phyloP scores from a whole-genome alignment of 2,113 vertebrate species.

The Anguilla japonica region DNA sequence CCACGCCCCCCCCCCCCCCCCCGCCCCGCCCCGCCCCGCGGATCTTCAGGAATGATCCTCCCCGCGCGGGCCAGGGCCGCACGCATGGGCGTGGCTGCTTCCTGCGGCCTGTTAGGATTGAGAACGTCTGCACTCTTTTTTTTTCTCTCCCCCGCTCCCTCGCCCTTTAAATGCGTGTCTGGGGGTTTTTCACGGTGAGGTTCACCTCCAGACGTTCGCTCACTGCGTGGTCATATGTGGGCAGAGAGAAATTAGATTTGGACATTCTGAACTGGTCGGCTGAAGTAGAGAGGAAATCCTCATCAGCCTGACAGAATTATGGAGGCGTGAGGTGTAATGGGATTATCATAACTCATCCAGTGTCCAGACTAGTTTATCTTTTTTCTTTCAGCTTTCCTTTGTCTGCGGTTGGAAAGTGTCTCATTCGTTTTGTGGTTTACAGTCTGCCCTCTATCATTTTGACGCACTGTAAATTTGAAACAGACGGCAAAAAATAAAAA shows the following conservation, averaged over 20 bases:
- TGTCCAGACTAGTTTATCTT: neutral
- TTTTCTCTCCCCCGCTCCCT: neutral
- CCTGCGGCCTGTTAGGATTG: neutral
- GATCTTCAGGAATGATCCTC: neutral
- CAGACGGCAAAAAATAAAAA: neutral
- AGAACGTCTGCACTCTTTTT: neutral
- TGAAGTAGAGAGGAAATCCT: neutral
- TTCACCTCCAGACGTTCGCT: slow-evolving; percentile 5
- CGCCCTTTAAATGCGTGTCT: neutral
- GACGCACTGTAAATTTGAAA: neutral
- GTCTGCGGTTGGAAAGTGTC: neutral
- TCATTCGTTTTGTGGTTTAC: neutral
- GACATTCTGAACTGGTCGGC: slow-evolving; percentile 8
- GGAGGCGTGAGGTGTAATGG: neutral
- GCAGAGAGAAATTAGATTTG: slow-evolving; percentile 3
- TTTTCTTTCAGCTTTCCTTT: neutral
- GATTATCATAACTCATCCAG: neutral
- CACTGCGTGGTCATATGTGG: neutral
- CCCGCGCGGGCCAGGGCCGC: neutral
- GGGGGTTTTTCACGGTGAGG: neutral
- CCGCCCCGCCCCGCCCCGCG: too few species aligned
- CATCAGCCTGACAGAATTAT: neutral
- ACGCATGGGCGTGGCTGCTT: neutral
- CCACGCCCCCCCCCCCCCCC: neutral
- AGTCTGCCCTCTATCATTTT: neutral